A percentile compares a stretch with the other conserved stretches of the same genome.
Conservation (phyloP, 2,113 vertebrate species). For the Osmerus eperlanus region DNA sequence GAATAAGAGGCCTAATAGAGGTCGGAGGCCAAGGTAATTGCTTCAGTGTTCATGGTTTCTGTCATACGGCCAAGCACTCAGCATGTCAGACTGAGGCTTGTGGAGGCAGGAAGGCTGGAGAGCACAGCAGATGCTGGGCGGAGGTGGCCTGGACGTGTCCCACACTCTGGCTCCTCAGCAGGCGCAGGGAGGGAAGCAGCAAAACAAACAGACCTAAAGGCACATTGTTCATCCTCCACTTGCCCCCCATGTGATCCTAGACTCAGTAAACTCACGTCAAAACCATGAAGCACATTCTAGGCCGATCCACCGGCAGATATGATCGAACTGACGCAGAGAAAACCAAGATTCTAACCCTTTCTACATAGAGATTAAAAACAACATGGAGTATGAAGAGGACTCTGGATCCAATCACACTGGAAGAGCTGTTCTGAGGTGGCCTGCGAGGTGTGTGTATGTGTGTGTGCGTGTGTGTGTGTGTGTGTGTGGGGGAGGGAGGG, state of each 20-base stretch:
- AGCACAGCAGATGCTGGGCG: slow-evolving; percentile 9
- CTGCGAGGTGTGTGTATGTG: slow-evolving; percentile 3
- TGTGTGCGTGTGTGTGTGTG: too few relatives aligned
- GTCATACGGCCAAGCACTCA: slow-evolving; percentile 43
- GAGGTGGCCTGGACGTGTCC: slow-evolving; percentile 42
- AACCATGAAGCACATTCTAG: slow-evolving; percentile 48
- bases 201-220: slow-evolving; percentile 55
- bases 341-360: background rate
- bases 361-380: slow-evolving; percentile 16
- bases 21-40: slow-evolving; percentile 62
- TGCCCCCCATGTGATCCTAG: slow-evolving; percentile 43
- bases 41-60: slow-evolving; percentile 63
- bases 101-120: slow-evolving; percentile 25
- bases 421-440: slow-evolving; percentile 47
- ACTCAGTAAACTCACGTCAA: slow-evolving; percentile 23
- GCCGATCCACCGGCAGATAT: slow-evolving; percentile 38
- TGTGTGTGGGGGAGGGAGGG: slow-evolving; percentile 26
- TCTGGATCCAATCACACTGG: slow-evolving; percentile 46
- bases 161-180: slow-evolving; percentile 46
- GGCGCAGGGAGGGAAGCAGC: slow-evolving; percentile 25
- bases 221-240: slow-evolving; percentile 37
- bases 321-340: slow-evolving; percentile 29
- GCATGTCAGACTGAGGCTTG: slow-evolving; percentile 14
- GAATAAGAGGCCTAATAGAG: slow-evolving; percentile 43
- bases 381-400: slow-evolving; percentile 15